Evolutionary conservation across 2,113 vertebrate species (phyloP), one percentile per base, ranked within the genome.

Genomic region (Chlamydotis undulata): DNA sequence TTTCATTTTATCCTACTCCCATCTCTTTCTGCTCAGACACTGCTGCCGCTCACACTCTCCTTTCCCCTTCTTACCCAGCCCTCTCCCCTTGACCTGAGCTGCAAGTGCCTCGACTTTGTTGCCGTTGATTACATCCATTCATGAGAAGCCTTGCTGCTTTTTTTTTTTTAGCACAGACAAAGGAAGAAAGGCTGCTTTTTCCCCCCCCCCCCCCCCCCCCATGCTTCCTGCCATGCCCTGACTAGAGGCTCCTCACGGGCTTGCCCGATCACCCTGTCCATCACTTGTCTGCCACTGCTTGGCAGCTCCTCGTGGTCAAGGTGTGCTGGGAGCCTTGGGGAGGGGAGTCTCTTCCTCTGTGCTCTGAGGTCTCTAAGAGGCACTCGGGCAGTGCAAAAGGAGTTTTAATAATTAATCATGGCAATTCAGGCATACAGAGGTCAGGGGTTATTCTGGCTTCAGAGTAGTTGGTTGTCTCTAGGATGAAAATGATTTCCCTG

Each of bases 341-440:
- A 29, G 12, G 33, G 39, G 31, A 37, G 19, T 63, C 49, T 71
- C 57, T 68, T 87, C 45, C 47, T 61, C n/a, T 73, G 63, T 19
- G 8, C 39, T 83, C 37, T 1, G 2, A 77, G 50, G 21, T 80
- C 55, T 83, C 63, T n/a, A 24, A 33, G 35, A 87, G 60, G 57
- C 25, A 37, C 45, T 68, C 37, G 43, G 53, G 22, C 39, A 75
- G 53, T 37, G 16, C 19, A 12, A 88, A 92, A 90, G 26, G 45
- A 50, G 9, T 75, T 93, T 91, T 88, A 76, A 26, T 60, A 85
- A 80, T 92, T 80, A 53, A 74, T 87, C 26, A 15, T 23, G 45
- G 23, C 56, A 86, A n/a, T 86, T 94, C 47, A 80, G 68, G 28
- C 41, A 13, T 61, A 16, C 17, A 55, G 71, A 77, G 80, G 41